A percentile compares a stretch with the other conserved stretches of the same genome.
Conservation (phyloP, 2,113 vertebrate species). For the Dasyornis broadbenti region DNA sequence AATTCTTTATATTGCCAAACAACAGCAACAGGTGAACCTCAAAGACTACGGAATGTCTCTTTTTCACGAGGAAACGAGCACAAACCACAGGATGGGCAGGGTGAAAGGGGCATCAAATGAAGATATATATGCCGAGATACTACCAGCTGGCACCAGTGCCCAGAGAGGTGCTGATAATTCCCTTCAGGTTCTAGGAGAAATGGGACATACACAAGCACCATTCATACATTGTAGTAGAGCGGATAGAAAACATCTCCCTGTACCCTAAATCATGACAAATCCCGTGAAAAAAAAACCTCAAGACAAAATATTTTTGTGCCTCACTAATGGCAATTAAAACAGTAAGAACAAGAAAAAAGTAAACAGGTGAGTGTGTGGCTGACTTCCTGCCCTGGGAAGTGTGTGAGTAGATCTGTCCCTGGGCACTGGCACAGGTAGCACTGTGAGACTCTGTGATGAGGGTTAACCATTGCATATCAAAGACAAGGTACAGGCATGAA, state of each 20-base stretch:
- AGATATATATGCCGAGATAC: neutral
- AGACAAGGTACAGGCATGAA: neutral
- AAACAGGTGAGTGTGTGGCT: neutral
- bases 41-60: neutral
- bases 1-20: neutral
- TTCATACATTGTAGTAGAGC: neutral
- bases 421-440: neutral
- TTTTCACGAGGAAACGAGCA: neutral
- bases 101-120: neutral
- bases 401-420: neutral
- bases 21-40: neutral
- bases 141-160: neutral
- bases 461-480: neutral
- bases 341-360: neutral
- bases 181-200: neutral
- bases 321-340: neutral
- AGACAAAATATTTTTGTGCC: neutral
- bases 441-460: neutral
- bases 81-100: neutral
- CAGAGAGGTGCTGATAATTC: neutral
- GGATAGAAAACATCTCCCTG: neutral
- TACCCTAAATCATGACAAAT: neutral
- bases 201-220: neutral
- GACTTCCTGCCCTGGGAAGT: neutral
- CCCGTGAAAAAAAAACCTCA: rapidly evolving